phyloP scores from a whole-genome alignment of 2,888 invertebrate genomes.

The Chrysolina americana region DNA sequence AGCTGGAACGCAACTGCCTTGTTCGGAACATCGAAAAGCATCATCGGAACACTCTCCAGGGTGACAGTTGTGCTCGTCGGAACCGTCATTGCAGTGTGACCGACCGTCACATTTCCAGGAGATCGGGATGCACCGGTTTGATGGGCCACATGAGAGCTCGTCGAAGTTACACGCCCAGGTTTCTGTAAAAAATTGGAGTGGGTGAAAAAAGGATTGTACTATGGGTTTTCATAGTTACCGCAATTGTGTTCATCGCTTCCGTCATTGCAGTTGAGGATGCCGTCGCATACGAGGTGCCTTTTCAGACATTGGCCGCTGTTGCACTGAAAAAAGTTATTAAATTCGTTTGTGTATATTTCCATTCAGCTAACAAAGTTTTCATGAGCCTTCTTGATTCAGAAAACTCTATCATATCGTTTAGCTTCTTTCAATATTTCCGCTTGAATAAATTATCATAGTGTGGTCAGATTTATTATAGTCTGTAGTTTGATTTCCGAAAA shows the following conservation, averaged over 20 bases:
- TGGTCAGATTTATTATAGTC: too few species aligned
- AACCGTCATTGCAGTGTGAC: conserved; percentile 72
- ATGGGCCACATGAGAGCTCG: conserved; percentile 72
- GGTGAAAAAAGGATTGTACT: too few species aligned
- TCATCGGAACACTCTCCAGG: conserved; percentile 70
- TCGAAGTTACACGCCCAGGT: conserved; percentile 72
- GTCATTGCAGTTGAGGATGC: conserved; percentile 75
- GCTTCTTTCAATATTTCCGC: too few species aligned
- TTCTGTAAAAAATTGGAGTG: conserved; percentile 44
- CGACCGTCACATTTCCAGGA: conserved; percentile 75
- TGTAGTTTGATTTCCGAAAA: background rate
- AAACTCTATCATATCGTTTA: too few species aligned
- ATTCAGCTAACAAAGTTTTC: too few species aligned
- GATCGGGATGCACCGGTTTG: conserved; percentile 72
- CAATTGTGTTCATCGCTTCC: conserved; percentile 75
- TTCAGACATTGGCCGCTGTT: conserved; percentile 74
- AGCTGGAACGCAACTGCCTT: conserved; percentile 74
- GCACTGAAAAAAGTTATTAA: conserved; percentile 66
- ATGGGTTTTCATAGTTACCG: conserved; percentile 64
- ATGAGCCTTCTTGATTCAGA: too few species aligned
- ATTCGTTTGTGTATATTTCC: too few species aligned
- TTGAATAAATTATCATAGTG: too few species aligned
- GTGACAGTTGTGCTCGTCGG: conserved; percentile 73
- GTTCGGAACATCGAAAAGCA: conserved; percentile 73
- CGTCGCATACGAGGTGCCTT: conserved; percentile 76